These are phyloP conservation scores for Listronotus bonariensis DNA, from an alignment of 1,140 invertebrate genomes.

Conservation along the genomic window DNA sequence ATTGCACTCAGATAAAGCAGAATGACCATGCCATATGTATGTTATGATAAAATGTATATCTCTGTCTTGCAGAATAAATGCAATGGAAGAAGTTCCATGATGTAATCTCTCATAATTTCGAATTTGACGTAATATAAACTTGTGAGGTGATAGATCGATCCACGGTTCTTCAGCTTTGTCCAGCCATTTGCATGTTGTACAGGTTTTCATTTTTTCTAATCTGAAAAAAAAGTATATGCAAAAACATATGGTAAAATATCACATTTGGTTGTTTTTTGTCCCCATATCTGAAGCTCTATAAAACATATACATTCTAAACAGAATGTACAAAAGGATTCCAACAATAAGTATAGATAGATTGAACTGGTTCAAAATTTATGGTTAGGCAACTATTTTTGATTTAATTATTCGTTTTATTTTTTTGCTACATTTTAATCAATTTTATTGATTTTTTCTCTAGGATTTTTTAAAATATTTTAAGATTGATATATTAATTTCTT, in stretches of 20 bases:
- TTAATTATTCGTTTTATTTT: background rate
- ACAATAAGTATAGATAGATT: no score
- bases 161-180: constrained; percentile 58
- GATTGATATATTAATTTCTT: no score
- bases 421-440: no score
- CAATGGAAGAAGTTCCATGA: constrained; percentile 62
- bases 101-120: constrained; percentile 62
- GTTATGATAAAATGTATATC: constrained; percentile 69
- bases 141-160: constrained; percentile 65
- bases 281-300: no score
- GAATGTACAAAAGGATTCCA: no score
- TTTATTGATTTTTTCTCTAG: no score
- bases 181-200: constrained; percentile 61
- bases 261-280: no score
- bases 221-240: constrained; percentile 16
- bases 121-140: constrained; percentile 64
- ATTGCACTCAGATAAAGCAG: constrained; percentile 64
- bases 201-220: constrained; percentile 56
- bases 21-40: constrained; percentile 70
- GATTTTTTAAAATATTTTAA: no score
- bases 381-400: no score
- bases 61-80: constrained; percentile 65
- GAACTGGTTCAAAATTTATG: no score
- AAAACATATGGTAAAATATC: no score
- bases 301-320: no score